Evolutionary conservation across 2,113 vertebrate species (phyloP), one percentile per base, ranked within the genome.

Genomic region (Martes martes): DNA sequence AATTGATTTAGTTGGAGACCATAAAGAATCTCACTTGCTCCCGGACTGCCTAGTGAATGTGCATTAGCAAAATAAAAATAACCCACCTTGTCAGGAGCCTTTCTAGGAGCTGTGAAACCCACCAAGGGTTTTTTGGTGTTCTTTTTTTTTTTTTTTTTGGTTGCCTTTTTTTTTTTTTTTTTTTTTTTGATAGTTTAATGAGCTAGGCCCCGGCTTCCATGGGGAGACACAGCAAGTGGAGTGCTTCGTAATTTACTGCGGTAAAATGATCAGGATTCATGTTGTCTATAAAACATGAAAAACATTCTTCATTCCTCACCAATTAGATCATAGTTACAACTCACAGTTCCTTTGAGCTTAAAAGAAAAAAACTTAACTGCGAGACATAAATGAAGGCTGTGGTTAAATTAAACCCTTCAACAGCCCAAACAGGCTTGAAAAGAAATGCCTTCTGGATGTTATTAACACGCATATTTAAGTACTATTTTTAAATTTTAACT

Each of bases 211-310:
- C 2, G 83, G 96, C 95, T 98, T 98, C 98, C 98, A 98, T 82
- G 92, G 98, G 98, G 98, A 98, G 96, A 98, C 94, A 97, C 74
- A 94, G 97, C 76, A 97, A 98, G 91, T 95, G 94, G 95, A 98
- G 93, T 96, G 95, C 97, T 98, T 98, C 98, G 97, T 98, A 99
- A 99, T 99, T 99, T 99, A 99, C 97, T 98, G 98, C 96, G 98
- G 98, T 99, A 98, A 99, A 99, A 98, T 98, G 98, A 99, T 99
- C 98, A 98, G 97, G 98, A 98, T 99, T 98, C 99, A 98, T 98
- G 97, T 98, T 99, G 98, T 99, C 98, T 99, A 99, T 99, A 99
- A 99, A 99, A 99, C 98, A 99, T 99, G 98, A 99, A 99, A 99
- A 99, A 98, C 98, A 98, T 99, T 99, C 98, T 98, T 98, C 98